Conservation (phyloP, 2,797 vertebrate genomes). For the Myotis planiceps region DNA sequence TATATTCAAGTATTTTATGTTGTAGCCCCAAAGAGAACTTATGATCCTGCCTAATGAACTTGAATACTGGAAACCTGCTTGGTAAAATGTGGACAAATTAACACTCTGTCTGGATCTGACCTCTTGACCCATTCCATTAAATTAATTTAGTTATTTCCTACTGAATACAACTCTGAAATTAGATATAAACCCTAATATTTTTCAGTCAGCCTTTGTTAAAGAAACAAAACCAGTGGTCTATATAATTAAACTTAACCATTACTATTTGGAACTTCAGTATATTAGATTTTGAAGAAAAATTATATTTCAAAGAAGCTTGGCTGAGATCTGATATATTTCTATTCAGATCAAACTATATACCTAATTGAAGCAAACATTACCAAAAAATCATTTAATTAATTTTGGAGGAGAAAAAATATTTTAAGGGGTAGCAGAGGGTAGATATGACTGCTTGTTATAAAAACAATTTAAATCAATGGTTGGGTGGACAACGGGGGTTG, state of each 20-base stretch:
- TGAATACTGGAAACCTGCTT: neutral
- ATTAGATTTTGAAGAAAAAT: slow-evolving; percentile 31
- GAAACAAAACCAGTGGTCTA: neutral
- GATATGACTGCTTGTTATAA: neutral
- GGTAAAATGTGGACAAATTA: slow-evolving; percentile 1
- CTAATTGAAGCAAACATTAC: neutral
- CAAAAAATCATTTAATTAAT: neutral
- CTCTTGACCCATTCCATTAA: neutral
- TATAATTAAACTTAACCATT: neutral
- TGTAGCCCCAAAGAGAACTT: neutral
- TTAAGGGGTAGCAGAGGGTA: neutral
- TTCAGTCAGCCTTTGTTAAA: neutral
- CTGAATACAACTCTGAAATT: slow-evolving; percentile 1
- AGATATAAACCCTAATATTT: neutral
- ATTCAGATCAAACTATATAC: neutral
- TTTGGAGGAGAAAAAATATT: neutral
- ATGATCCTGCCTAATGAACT: neutral
- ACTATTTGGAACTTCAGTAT: neutral
- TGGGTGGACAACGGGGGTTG: neutral
- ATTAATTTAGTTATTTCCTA: slow-evolving; percentile 8
- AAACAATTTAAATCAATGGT: neutral
- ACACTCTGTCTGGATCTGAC: neutral
- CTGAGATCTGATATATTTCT: neutral
- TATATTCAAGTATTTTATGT: neutral
- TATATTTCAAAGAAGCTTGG: neutral